phyloP scores from a whole-genome alignment of 2,797 vertebrate species.

The Potorous gilbertii region DNA sequence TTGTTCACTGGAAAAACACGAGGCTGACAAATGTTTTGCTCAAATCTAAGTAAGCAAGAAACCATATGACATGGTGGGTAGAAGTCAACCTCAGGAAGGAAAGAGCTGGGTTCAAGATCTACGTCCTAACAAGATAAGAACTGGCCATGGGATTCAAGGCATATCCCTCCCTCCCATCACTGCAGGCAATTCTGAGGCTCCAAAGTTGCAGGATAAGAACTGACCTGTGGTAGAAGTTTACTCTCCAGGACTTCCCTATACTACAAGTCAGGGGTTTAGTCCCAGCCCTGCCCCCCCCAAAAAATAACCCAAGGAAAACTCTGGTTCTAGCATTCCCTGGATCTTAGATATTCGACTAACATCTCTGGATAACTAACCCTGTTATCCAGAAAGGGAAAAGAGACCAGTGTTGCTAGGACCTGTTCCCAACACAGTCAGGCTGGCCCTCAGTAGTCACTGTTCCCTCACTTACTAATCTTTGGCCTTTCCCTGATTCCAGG shows the following conservation, averaged over 20 bases:
- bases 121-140: neutral
- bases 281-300: neutral
- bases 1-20: neutral
- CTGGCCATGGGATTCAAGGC: neutral
- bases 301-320: neutral
- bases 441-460: neutral
- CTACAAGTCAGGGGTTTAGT: neutral
- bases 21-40: neutral
- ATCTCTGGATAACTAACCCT: neutral
- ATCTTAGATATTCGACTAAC: accelerated
- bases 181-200: neutral
- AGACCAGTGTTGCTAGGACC: too few species aligned
- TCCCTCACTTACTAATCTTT: neutral
- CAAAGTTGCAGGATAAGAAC: too few species aligned
- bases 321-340: neutral
- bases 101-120: neutral
- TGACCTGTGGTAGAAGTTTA: neutral
- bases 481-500: too few species aligned
- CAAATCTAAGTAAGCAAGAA: neutral
- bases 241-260: neutral
- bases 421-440: too few species aligned
- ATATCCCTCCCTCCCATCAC: neutral
- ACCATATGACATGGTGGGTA: neutral
- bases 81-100: neutral
- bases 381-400: neutral